Evolutionary conservation across 1,140 invertebrate species (phyloP).

Genomic region (Drosophila sulfurigaster): DNA sequence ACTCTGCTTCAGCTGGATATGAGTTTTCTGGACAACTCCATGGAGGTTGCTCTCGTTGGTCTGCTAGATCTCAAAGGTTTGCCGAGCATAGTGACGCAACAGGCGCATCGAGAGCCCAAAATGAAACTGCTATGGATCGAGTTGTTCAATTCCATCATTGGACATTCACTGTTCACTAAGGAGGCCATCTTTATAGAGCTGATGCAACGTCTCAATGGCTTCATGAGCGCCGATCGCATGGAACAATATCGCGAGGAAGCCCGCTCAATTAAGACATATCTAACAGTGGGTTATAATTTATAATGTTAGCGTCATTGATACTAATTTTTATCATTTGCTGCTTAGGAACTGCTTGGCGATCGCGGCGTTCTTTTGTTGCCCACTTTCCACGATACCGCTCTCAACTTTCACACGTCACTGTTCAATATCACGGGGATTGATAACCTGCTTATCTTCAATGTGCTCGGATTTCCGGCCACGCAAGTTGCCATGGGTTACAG

Average conservation of each 20-base stretch:
- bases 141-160: conserved; percentile 63
- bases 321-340: background rate
- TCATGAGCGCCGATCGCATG: conserved; percentile 43
- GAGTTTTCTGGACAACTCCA: conserved; percentile 56
- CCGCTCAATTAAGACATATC: conserved; percentile 36
- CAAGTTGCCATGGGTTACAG: conserved; percentile 90
- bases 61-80: conserved; percentile 66
- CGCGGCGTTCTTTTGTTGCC: conserved; percentile 92
- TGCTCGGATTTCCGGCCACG: conserved; percentile 91
- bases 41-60: conserved; percentile 56
- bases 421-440: conserved; percentile 87
- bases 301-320: background rate
- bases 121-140: conserved; percentile 58
- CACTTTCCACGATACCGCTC: conserved; percentile 88
- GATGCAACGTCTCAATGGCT: conserved; percentile 60
- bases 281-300: conserved; percentile 48
- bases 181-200: conserved; percentile 73
- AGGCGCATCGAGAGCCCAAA: conserved; percentile 44
- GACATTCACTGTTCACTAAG: conserved; percentile 69
- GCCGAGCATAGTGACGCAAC: conserved; percentile 75
- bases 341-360: conserved; percentile 86
- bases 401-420: conserved; percentile 88
- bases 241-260: conserved; percentile 54
- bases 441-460: conserved; percentile 91
- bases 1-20: conserved; percentile 51